Evolutionary conservation across 2,797 vertebrate genomes (phyloP), one percentile per base, ranked within the genome.

Genomic region (Perodicticus potto): DNA sequence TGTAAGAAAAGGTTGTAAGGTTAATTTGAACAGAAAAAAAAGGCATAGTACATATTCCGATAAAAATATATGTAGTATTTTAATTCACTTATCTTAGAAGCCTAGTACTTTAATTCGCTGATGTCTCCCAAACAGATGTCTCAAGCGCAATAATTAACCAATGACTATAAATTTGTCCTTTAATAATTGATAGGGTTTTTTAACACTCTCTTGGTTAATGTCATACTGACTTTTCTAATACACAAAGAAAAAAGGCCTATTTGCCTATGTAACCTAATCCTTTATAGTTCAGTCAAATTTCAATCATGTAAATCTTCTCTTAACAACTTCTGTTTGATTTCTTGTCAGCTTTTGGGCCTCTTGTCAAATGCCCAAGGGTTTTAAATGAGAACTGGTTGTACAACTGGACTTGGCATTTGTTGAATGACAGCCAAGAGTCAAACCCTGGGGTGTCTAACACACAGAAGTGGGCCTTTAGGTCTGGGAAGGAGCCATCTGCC

Each of bases 21-120:
- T 12, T 49, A 89, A 85, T 37, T 89, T 80, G 57, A 73, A n/a
- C 29, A 93, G 27, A 85, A 57, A 80, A 25, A 95, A 49, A 73
- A 16, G 10, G 19, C 7, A 43, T 74, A 10, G 1, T 65, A 17
- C 17, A 69, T 45, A 85, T 74, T 92, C 63, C 55, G 43, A 70
- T 76, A 81, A 57, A 78, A 84, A 77, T 29, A 81, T 27, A 59
- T 32, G 29, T 1, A 25, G 13, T 37, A 7, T 8, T 49, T 53
- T 65, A 69, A 67, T 40, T 14, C 23, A 72, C 37, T 63, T 77
- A 87, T 57, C 34, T 72, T 32, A 37, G 65, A 57, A 73, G 9
- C 0, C 27, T 59, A n/a, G 32, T n/a, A 17, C 14, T 17, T 87
- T 87, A 57, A 77, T 83, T 86, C 63, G 10, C 16, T 69, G 63